A percentile compares a stretch with the other conserved stretches of the same genome.
Conservation (phyloP, 2,888 invertebrate species). For the Acrobasis consociella region DNA sequence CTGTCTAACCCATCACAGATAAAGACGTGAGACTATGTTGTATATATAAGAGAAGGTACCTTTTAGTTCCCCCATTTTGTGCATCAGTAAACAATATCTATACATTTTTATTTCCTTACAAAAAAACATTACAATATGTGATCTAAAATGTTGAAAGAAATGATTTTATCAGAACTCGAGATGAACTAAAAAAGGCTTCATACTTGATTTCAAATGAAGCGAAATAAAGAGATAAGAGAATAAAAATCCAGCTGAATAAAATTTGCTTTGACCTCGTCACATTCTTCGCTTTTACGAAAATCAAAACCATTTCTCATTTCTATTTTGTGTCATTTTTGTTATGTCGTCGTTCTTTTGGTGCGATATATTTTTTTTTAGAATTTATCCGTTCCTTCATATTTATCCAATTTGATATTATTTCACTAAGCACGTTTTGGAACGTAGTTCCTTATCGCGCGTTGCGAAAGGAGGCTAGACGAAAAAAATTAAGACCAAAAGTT, state of each 20-base stretch:
- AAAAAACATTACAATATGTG: neutral
- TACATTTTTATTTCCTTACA: neutral
- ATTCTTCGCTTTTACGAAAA: constrained; percentile 28
- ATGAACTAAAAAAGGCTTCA: neutral
- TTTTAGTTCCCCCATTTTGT: too few relatives aligned
- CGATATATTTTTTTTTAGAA: neutral
- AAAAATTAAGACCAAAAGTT: too few relatives aligned
- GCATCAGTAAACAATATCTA: too few relatives aligned
- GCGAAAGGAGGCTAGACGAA: too few relatives aligned
- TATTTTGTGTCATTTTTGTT: constrained; percentile 39
- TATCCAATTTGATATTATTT: neutral
- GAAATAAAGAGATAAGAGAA: constrained; percentile 31
- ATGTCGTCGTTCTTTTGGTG: neutral
- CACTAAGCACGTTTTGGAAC: too few relatives aligned
- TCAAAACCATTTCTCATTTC: constrained; percentile 27
- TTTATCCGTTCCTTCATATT: neutral
- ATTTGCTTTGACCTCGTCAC: constrained; percentile 31
- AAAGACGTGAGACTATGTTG: too few relatives aligned
- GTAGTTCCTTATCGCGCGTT: too few relatives aligned
- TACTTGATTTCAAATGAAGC: constrained; percentile 24
- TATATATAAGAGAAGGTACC: too few relatives aligned
- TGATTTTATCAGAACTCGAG: neutral
- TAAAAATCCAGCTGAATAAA: constrained; percentile 32
- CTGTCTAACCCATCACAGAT: too few relatives aligned
- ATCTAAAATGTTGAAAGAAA: neutral